Evolutionary conservation across 2,888 invertebrate species (phyloP), one percentile per base, ranked within the genome.

Genomic region (Cheilosia scutellata): DNA sequence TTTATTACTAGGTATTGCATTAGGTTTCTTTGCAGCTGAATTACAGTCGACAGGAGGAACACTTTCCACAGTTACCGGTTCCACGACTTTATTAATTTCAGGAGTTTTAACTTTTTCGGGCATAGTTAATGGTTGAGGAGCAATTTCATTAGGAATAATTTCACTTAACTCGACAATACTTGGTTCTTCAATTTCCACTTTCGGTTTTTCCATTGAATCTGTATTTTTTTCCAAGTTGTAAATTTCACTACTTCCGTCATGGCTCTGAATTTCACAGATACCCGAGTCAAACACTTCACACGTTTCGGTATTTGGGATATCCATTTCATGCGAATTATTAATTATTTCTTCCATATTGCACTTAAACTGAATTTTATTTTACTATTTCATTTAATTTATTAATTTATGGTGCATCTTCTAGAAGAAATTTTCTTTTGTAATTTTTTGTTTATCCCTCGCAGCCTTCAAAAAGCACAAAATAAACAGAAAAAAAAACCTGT

Each of bases 401-500:
- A 62, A 25, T 74, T 44, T n/a, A 42, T 37, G 20, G 68, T 68
- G 40, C 51, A 68, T 68, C n/a, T 49, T 72, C 42, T 27, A 37
- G 42, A 44, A 29, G 47, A 68, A 33, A 78, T 1, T 25, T 84
- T 65, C 29, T 65, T 55, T 31, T 37, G 33, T 44, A 70, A 47
- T 63, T 84, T 80, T 71, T 80, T 74, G 79, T 84, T 84, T 79
- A 79, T 84, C 63, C 62, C 51, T 74, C 74, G 49, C 29, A 79
- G 57, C 66, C 71, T 62, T 66, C 53, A 66, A 31, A 51, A 72
- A 47, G 68, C 79, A 79, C 74, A 83, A 83, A 79, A 83, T 75
- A 83, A 83, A 78, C 83, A 83, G 78, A 80, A 78, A 83, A 80
- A 33, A 72, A 78, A 71, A 78, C 42, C 78, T 78, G 78, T 78